Conservation (phyloP, 1,140 invertebrate species). For the Drosophila bocqueti region DNA sequence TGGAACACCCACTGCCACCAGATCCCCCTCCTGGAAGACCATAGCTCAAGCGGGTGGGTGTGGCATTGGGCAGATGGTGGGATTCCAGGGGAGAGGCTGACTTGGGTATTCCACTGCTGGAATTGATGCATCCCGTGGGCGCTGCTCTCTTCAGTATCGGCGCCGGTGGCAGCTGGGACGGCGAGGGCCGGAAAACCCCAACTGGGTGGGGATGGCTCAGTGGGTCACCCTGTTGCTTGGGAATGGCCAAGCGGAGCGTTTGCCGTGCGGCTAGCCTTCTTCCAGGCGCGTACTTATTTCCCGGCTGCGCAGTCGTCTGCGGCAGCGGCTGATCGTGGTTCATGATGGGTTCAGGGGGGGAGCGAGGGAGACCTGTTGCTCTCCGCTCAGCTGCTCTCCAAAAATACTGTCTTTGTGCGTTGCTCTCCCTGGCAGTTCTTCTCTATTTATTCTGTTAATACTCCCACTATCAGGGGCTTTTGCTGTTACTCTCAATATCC, state of each 20-base stretch:
- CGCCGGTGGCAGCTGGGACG: conserved; percentile 77
- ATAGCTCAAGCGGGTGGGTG: conserved; percentile 44
- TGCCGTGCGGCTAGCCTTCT: conserved; percentile 81
- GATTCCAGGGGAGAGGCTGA: conserved; percentile 78
- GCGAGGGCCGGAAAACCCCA: conserved; percentile 68
- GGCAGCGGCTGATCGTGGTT: conserved; percentile 46
- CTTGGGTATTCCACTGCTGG: conserved; percentile 62
- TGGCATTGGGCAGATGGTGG: conserved; percentile 78
- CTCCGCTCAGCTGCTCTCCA: conserved; percentile 2
- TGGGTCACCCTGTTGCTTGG: conserved; percentile 74
- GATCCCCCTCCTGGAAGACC: conserved; percentile 20
- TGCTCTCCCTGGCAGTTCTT: background rate
- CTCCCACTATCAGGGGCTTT: background rate
- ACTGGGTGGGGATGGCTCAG: conserved; percentile 28
- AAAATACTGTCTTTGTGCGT: background rate
- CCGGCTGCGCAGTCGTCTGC: conserved; percentile 20
- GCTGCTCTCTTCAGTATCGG: conserved; percentile 65
- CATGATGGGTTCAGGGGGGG: conserved; percentile 40
- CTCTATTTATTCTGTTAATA: background rate
- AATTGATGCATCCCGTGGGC: conserved; percentile 5
- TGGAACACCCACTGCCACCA: conserved; percentile 36
- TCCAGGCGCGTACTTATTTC: conserved; percentile 82
- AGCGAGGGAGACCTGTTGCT: conserved; percentile 14
- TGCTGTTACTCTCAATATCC: background rate
- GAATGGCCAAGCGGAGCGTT: conserved; percentile 78